A percentile compares a stretch with the other conserved stretches of the same genome.
These are phyloP conservation scores for Perognathus longimembris DNA, from an alignment of 2,113 vertebrate genomes.

Conservation along the genomic window DNA sequence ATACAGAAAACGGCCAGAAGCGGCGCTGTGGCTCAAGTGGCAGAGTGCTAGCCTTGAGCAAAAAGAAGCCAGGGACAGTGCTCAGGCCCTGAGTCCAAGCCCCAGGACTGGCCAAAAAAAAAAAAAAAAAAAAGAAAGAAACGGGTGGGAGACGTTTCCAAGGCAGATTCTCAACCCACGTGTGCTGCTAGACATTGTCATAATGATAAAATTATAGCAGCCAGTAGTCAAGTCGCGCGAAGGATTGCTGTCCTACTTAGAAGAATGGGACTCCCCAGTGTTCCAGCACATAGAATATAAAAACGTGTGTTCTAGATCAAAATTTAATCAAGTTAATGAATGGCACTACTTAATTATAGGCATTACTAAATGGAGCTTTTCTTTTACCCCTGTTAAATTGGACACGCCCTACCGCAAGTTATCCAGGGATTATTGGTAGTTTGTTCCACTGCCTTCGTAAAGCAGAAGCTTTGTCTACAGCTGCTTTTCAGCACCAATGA, in stretches of 20 bases:
- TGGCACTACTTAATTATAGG: neutral
- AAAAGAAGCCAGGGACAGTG: too few relatives aligned
- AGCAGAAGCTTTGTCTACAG: neutral
- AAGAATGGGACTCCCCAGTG: neutral
- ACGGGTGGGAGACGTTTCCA: neutral
- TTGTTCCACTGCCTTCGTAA: neutral
- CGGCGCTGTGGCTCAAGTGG: too few relatives aligned
- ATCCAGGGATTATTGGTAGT: neutral
- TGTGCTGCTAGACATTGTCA: slow-evolving; percentile 9
- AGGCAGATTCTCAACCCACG: neutral
- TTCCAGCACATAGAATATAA: neutral
- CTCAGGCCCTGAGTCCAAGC: too few relatives aligned
- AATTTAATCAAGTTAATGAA: neutral
- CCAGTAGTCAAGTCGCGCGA: neutral
- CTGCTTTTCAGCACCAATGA: neutral
- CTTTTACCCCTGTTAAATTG: neutral
- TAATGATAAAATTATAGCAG: neutral
- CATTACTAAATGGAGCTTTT: neutral
- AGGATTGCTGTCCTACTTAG: neutral
- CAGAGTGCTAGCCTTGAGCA: too few relatives aligned
- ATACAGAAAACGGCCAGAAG: too few relatives aligned
- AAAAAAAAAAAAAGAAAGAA: too few relatives aligned
- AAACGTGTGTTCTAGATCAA: neutral
- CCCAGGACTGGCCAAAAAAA: too few relatives aligned
- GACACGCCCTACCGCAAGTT: neutral